A percentile compares a stretch with the other conserved stretches of the same genome.
Conservation (phyloP, 2,113 vertebrate genomes). For the Tragelaphus imberbis region DNA sequence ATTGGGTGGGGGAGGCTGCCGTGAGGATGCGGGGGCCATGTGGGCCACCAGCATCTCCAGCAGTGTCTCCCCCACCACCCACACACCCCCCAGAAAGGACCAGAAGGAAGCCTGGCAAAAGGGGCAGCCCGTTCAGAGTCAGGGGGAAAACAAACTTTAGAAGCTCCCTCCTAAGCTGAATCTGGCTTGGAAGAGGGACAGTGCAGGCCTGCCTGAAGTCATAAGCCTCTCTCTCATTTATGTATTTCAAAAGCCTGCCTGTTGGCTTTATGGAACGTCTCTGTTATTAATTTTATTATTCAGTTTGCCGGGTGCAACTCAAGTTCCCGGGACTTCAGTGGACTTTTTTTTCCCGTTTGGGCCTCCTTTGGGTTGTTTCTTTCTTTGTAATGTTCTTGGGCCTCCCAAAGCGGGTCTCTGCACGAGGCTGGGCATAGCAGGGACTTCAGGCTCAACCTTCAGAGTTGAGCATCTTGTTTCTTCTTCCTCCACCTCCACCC, state of each 20-base stretch:
- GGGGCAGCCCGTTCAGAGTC: background rate
- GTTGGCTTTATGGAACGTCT: background rate
- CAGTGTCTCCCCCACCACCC: background rate
- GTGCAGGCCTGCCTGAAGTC: background rate
- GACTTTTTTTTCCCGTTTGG: background rate
- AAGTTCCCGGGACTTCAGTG: background rate
- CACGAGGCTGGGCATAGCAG: background rate
- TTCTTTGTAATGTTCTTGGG: background rate
- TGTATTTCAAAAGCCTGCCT: background rate
- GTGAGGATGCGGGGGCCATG: background rate
- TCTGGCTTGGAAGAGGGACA: background rate
- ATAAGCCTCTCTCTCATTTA: background rate
- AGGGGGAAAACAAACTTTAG: background rate
- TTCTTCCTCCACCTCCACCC: background rate
- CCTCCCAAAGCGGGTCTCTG: background rate
- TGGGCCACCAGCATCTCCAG: background rate
- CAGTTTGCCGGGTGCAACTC: background rate
- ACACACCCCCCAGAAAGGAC: background rate
- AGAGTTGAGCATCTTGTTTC: background rate
- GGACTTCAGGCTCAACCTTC: background rate
- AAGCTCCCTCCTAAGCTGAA: background rate
- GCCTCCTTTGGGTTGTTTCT: background rate
- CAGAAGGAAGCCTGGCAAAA: background rate
- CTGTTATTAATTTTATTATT: background rate
- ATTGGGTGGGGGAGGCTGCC: background rate